Evolutionary conservation across 2,113 vertebrate species (phyloP), one percentile per base, ranked within the genome.

Genomic region (Eonycteris spelaea): DNA sequence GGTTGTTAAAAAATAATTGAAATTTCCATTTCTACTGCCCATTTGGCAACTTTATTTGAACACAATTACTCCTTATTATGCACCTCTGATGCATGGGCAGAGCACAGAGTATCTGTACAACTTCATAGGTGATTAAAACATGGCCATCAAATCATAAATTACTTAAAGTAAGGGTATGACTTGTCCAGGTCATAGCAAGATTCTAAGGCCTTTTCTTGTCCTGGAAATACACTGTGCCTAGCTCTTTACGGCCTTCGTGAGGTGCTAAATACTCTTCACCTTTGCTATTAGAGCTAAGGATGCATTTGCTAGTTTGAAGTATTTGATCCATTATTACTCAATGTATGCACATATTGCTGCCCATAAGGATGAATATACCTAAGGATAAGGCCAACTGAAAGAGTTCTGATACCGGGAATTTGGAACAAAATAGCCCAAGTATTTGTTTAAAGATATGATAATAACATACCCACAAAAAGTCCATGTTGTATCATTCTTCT

Each of bases 1-100:
- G 82, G 86, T 94, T 97, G 94, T 93, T 98, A 95, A 97, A 95
- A 97, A 92, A 92, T 84, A 96, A 96, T 95, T 92, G 88, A 79
- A 94, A 94, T 33, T 89, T 70, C 68, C 61, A 35, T 96, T 97
- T 93, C 86, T 78, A 79, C 83, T 93, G 91, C 71, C 93, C 93
- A 86, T 90, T 92, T 6, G 1, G 63, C 70, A 89, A 95, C 94
- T 96, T 96, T 21, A 71, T 82, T 90, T 89, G 55, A 51, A 91
- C 48, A 30, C 86, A 75, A 96, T 96, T 93, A 84, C 73, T 86
- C 89, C 73, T 93, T 78, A 74, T 57, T 59, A 35, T 14, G 3
- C 71, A 38, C 22, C 55, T 92, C 71, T 80, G 38, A 40, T 18
- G 61, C 55, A 51, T 7, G 15, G 80, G 35, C 48, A 75, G 59